These are phyloP conservation scores for Megalopta genalis DNA, from an alignment of 1,140 invertebrate genomes.

Conservation along the genomic window DNA sequence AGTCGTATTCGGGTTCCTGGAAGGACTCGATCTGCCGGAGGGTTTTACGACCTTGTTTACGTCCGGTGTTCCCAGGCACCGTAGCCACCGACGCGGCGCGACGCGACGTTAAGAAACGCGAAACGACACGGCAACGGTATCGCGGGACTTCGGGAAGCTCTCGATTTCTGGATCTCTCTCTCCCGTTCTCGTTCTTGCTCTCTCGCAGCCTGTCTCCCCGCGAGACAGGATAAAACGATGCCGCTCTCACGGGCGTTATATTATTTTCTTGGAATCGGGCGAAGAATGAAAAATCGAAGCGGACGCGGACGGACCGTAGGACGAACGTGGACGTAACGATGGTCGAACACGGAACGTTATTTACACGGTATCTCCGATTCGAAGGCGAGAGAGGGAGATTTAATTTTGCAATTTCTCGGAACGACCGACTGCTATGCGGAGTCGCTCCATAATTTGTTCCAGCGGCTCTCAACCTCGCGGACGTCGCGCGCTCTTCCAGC, in stretches of 20 bases:
- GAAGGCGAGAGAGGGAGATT: not conserved
- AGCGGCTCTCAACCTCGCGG: no score
- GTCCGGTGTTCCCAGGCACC: slow-evolving; percentile 19
- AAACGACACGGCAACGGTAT: slow-evolving; percentile 15
- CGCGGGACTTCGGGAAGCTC: not conserved
- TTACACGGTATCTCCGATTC: not conserved
- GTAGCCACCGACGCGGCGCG: not conserved
- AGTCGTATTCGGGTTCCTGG: slow-evolving; percentile 17
- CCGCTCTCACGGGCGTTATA: not conserved
- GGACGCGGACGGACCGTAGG: no score
- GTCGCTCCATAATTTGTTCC: not conserved
- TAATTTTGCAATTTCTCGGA: not conserved
- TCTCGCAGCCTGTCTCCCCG: no score
- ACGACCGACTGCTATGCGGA: not conserved
- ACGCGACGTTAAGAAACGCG: slow-evolving; percentile 11
- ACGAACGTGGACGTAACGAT: not conserved
- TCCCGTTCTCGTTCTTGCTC: no score
- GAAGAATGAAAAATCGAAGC: not conserved
- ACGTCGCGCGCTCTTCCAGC: no score
- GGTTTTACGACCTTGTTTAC: slow-evolving; percentile 67
- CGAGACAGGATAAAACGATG: slow-evolving; percentile 1
- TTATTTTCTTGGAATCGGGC: slow-evolving; percentile 1
- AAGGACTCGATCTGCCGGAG: slow-evolving; percentile 45
- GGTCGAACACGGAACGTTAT: not conserved
- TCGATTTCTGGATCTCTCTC: not conserved